Evolutionary conservation across 2,113 vertebrate species (phyloP).

Genomic region (Ariopsis seemanni): DNA sequence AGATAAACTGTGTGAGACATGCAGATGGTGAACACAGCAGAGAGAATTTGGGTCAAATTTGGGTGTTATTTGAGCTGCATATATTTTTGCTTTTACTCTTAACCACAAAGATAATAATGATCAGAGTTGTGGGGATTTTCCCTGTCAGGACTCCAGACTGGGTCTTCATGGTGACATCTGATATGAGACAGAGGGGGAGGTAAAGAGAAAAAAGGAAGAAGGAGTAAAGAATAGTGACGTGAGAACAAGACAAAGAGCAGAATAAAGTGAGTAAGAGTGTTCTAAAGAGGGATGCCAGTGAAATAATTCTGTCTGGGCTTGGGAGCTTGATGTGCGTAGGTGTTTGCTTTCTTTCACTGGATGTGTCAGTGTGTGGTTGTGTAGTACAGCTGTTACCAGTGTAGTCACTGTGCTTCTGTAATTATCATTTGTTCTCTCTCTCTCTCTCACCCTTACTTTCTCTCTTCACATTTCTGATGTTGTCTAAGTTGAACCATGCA

Average conservation of each 20-base stretch:
- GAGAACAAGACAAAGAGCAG: neutral
- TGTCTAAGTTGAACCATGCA: neutral
- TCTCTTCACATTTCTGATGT: neutral
- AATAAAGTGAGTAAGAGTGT: conserved; percentile 8
- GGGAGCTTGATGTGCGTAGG: conserved; percentile 34
- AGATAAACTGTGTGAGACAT: conserved; percentile 38
- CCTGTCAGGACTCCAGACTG: conserved; percentile 11
- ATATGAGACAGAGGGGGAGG: conserved; percentile 18
- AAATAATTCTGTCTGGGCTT: conserved; percentile 34
- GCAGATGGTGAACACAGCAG: conserved; percentile 35
- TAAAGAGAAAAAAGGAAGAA: neutral
- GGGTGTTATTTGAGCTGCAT: conserved; percentile 16
- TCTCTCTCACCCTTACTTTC: neutral
- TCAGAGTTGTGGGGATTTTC: conserved; percentile 37
- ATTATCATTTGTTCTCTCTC: neutral
- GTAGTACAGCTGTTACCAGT: conserved; percentile 30
- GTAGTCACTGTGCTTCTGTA: conserved; percentile 14
- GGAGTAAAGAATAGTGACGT: conserved; percentile 10
- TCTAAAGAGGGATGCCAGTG: conserved; percentile 10
- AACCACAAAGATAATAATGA: conserved; percentile 20
- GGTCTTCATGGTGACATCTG: conserved; percentile 38
- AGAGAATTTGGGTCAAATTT: neutral
- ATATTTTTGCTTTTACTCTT: conserved; percentile 22
- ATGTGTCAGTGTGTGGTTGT: conserved; percentile 36
- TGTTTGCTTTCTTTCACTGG: conserved; percentile 38